Evolutionary conservation across 2,113 vertebrate genomes (phyloP).

Genomic region (Numida meleagris): DNA sequence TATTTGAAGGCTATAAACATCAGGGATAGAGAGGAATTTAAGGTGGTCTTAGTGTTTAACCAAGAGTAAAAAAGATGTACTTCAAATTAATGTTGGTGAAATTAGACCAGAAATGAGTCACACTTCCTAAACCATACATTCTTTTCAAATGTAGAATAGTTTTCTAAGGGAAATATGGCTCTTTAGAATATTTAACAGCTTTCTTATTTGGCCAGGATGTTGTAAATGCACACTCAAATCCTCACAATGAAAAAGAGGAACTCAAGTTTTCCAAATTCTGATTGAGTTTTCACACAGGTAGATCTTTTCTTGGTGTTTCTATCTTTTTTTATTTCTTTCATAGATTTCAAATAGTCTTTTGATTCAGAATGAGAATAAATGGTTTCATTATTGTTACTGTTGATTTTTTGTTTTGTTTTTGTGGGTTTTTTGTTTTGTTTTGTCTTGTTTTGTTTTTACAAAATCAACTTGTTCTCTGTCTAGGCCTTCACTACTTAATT

Average conservation of each 20-base stretch:
- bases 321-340: background rate
- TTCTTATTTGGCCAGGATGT: background rate
- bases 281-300: background rate
- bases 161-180: background rate
- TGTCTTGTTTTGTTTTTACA: background rate
- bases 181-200: background rate
- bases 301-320: background rate
- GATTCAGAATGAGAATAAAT: background rate
- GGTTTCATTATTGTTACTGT: background rate
- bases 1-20: conserved; percentile 39
- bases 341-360: background rate
- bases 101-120: background rate
- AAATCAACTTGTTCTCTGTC: background rate
- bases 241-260: background rate
- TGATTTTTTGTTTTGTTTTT: background rate
- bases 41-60: background rate
- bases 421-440: background rate
- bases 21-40: conserved; percentile 28
- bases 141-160: background rate
- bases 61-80: background rate
- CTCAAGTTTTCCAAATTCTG: background rate
- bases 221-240: background rate
- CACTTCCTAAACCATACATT: background rate
- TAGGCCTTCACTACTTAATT: background rate
- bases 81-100: background rate